Base-by-base conservation (phyloP, 2,888 invertebrate species). In the Omphaloscelis lunosa region DNA sequence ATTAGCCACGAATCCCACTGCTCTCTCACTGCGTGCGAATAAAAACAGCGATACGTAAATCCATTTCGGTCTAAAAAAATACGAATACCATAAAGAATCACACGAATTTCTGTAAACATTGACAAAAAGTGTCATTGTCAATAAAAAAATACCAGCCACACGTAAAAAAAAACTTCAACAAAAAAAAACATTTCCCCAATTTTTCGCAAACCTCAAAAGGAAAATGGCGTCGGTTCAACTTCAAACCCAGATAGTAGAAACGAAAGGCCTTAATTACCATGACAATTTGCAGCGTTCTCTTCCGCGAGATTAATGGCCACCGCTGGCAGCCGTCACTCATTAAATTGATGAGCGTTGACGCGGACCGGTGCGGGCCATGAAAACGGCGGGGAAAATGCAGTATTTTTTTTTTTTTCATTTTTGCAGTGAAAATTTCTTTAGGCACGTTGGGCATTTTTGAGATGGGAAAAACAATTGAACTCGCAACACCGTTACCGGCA, bases 321-420 rank as follows among this genome's bases (percentile, higher is more conserved):
- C 83, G 77, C 86, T 73, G 76, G 82, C 88, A 83, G 80, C 82
- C 84, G 83, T 80, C 87, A 87, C 88, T 90, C 90, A 90, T 91
- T 91, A 90, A 90, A 91, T 90, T 89, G 90, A 91, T 86, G 88
- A 89, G 87, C 75, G 86, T 88, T 90, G 90, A 90, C 86, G 89
- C 41, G 75, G 74, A 29, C 78, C n/a, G 72, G 15, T 66, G 7
- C 0, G 70, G 74, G 89, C 84, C 59, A 75, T 20, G 27, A 84
- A 83, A 79, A 56, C 17, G 29, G 79, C 78, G 71, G 39, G 7
- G 5, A 6, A 48, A 29, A 59, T 20, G 4, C 1, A 5, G n/a
- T 1, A 20, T 12, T 5, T 29, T 51, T 66, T n/a, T 17, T 9
- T 17, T 41, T 7, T 15, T 59, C n/a, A n/a, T n/a, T 34, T 34